Evolutionary conservation across 2,113 vertebrate species (phyloP).

Genomic region (Calonectris borealis): DNA sequence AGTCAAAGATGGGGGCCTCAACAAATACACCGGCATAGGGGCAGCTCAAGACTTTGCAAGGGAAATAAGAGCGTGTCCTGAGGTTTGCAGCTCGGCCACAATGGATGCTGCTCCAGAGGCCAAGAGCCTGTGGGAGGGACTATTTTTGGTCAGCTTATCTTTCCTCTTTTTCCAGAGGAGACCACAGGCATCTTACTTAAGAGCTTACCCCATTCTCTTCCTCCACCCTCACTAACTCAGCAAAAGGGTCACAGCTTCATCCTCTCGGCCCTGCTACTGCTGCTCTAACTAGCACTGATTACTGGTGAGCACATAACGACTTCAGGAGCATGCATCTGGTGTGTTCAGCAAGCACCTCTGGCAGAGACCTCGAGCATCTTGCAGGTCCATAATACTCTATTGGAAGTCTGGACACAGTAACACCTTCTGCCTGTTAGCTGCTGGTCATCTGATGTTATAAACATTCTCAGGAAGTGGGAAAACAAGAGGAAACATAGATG

Average conservation of each 20-base stretch:
- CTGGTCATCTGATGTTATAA: background rate
- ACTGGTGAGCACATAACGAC: background rate
- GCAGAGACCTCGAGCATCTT: background rate
- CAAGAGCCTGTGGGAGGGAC: background rate
- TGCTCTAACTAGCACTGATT: background rate
- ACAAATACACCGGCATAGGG: rapidly evolving
- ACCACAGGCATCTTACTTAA: background rate
- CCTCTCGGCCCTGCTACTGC: background rate
- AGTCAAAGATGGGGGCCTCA: background rate
- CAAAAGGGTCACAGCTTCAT: background rate
- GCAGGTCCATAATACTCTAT: rapidly evolving
- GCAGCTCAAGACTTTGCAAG: background rate
- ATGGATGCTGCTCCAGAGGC: background rate
- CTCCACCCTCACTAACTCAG: background rate
- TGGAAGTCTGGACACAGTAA: background rate
- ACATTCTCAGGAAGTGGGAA: background rate
- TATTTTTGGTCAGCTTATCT: background rate
- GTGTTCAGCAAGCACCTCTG: background rate
- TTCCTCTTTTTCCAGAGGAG: background rate
- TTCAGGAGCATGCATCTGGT: background rate
- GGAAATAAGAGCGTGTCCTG: background rate
- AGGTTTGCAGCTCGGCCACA: background rate
- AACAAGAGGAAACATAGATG: background rate
- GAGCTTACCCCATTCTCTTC: background rate
- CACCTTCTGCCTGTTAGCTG: background rate